These are phyloP conservation scores for Hypotaenidia okinawae DNA, from an alignment of 2,797 vertebrate genomes.

Conservation along the genomic window DNA sequence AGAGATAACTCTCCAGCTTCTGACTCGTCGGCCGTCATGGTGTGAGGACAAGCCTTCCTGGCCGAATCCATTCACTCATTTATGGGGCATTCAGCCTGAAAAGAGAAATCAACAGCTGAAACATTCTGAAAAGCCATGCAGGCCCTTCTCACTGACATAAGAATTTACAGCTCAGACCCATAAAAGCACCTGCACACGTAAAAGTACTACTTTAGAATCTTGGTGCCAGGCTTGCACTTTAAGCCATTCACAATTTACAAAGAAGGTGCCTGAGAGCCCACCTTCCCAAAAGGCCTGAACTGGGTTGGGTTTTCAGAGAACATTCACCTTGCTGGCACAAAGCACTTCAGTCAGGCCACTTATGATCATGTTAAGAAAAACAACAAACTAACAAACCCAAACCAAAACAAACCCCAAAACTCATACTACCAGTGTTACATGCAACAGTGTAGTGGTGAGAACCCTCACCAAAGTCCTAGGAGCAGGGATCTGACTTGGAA, in stretches of 20 bases:
- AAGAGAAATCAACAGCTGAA: conserved; percentile 51
- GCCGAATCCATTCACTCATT: conserved; percentile 72
- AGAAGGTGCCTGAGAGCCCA: background rate
- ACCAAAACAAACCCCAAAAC: background rate
- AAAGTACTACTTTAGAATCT: background rate
- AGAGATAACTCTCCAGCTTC: conserved; percentile 69
- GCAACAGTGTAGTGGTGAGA: background rate
- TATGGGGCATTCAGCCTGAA: conserved; percentile 76
- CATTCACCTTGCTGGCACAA: background rate
- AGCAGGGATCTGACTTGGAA: background rate
- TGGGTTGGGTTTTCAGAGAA: background rate
- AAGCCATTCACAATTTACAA: background rate
- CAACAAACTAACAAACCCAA: background rate
- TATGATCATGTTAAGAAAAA: background rate
- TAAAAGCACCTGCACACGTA: background rate
- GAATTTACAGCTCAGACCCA: background rate
- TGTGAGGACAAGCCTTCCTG: conserved; percentile 51
- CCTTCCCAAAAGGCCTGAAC: background rate
- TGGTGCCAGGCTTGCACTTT: background rate
- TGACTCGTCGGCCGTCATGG: conserved; percentile 70
- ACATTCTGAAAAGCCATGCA: background rate
- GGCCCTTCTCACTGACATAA: background rate
- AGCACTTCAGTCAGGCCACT: background rate
- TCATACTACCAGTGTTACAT: background rate
- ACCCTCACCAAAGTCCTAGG: background rate